Evolutionary conservation across 1,140 invertebrate genomes (phyloP), one percentile per base, ranked within the genome.

Genomic region (Cherax quadricarinatus): DNA sequence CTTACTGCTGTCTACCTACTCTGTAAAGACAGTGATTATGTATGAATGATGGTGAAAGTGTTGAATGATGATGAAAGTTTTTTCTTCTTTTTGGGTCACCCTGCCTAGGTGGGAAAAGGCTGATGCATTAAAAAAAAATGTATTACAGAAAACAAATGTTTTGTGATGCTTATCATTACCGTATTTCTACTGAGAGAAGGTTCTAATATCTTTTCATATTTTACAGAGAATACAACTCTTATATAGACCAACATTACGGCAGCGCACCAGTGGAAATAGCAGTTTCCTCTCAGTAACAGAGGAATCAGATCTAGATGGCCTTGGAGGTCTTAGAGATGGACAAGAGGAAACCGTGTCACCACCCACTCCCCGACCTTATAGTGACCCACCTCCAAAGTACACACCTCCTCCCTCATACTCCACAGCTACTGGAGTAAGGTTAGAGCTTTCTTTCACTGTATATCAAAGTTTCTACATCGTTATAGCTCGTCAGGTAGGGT

Each of bases 341-440:
- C 78, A 90, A 60, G 93, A 94, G 92, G 93, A 94, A 75, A 90
- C 94, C 94, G 91, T 94, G 60, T 93, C 87, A 73, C 41, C 57
- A 73, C 53, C 84, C 41, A 70, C 88, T 95, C 95, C 80, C 21
- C 86, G 92, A 78, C 86, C 89, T n/a, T 93, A 90, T 93, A 90
- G 92, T 94, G 98, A 98, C 95, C 98, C 98, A 10, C 98, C 98
- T 16, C 98, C 98, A 24, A 98, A 98, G 95, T 98, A 99, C 94
- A 98, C 98, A 1, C 98, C 98, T 12, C 98, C 98, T 3, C 98
- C 98, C 4, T 98, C 97, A 41, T 98, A 98, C 94, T 98, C 97
- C 6, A 98, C 98, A 16, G 98, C 98, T 2, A 99, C 98, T 1
- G 98, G 98, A 16, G 97, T 97, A 0, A 95, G 95, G 95, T 95